A percentile compares a stretch with the other conserved stretches of the same genome.
These are phyloP conservation scores for Flexamia atlantica DNA, from an alignment of 2,888 invertebrate genomes.

Conservation along the genomic window DNA sequence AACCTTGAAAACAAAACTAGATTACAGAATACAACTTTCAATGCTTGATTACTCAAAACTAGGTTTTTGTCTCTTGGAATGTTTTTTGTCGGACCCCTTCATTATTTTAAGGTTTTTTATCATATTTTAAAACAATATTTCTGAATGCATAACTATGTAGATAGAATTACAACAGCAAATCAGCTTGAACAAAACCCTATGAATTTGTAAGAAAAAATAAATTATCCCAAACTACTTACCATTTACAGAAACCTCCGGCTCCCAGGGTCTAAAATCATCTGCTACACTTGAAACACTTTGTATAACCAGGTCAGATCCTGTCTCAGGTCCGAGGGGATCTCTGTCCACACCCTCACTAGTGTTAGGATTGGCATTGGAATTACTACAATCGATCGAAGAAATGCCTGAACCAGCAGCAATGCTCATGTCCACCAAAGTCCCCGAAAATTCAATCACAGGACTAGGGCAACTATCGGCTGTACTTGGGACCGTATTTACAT, in stretches of 20 bases:
- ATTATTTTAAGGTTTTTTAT: too few species aligned
- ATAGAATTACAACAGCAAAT: too few species aligned
- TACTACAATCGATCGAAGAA: neutral
- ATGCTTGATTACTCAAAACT: too few species aligned
- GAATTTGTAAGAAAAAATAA: too few species aligned
- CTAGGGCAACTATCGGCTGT: neutral
- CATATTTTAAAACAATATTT: too few species aligned
- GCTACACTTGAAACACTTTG: neutral
- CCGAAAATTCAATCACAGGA: constrained; percentile 6
- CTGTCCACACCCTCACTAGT: neutral
- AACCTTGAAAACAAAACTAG: too few species aligned
- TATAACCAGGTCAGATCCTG: neutral
- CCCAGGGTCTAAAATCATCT: neutral
- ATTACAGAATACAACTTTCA: too few species aligned
- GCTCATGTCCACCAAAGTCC: neutral
- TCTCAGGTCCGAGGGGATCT: neutral
- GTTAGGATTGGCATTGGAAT: neutral
- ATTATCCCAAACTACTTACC: neutral
- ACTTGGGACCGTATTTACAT: neutral
- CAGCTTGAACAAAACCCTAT: too few species aligned
- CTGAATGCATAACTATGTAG: too few species aligned
- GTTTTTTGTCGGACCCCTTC: too few species aligned
- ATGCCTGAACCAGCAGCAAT: neutral
- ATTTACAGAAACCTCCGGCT: neutral
- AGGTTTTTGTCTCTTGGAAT: too few species aligned